Evolutionary conservation across 2,888 invertebrate species (phyloP), one percentile per base, ranked within the genome.

Genomic region (Labia minor): DNA sequence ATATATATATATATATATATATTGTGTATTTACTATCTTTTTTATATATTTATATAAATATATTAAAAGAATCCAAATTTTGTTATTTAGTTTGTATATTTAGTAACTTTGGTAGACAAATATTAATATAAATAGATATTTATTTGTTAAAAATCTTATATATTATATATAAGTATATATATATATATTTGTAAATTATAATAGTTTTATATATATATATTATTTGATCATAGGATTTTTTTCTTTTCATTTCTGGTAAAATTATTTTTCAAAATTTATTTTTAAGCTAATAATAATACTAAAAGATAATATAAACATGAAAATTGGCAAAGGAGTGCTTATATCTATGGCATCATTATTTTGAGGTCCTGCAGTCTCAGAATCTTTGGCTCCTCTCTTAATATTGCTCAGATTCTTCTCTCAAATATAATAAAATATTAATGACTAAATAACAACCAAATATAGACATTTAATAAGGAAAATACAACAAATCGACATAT

Each of bases 121-220:
- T 64, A 20, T 62, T 20, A 62, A 62, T 20, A 20, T 20, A 21
- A 64, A 64, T 64, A 64, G 64, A 20, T 64, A 26, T 64, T 33
- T 64, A 64, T 26, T 64, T 18, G 18, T 64, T 64, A 21, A 64
- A 26, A 64, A 64, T 33, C 64, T 64, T 64, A 63, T 63, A 18
- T 33, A 64, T 19, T 21, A 63, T 63, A 63, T 63, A 21, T 4
- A 11, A 10, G 10, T 63, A 20, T 21, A 21, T 63, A 63, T 21
- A 21, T 20, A n/a, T 20, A 20, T 63, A 8, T 8, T 63, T 4
- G 19, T 8, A 8, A 6, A 49, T 49, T 49, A 14, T 49, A 49
- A 10, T 49, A 49, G 49, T 49, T 49, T 10, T 49, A n/a, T n/a
- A 49, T n/a, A n/a, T n/a, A n/a, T n/a, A n/a, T n/a, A 49, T 49